phyloP scores from a whole-genome alignment of 2,113 vertebrate genomes.

The Ailuropoda melanoleuca region DNA sequence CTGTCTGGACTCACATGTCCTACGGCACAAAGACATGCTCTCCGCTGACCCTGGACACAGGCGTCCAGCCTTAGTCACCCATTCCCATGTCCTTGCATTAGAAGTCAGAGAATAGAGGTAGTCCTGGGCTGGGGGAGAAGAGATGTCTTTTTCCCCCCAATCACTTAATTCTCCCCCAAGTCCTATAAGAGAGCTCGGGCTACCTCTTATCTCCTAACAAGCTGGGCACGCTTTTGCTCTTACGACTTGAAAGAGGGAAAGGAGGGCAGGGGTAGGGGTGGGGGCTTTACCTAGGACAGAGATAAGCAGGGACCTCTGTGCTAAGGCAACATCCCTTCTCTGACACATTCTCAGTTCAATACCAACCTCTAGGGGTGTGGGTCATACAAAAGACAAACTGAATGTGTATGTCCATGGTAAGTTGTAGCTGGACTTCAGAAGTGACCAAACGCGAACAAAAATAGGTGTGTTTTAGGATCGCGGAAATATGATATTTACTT shows the following conservation, averaged over 20 bases:
- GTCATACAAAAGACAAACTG: background rate
- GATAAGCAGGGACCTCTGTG: background rate
- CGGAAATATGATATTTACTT: slow-evolving; percentile 81
- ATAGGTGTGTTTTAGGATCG: slow-evolving; percentile 69
- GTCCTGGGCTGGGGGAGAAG: background rate
- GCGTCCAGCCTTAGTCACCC: background rate
- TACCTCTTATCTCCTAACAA: background rate
- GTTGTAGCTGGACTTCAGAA: slow-evolving; percentile 12
- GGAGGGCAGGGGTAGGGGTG: background rate
- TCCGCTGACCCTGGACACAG: background rate
- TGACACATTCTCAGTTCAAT: background rate
- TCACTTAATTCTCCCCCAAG: background rate
- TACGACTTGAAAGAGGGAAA: background rate
- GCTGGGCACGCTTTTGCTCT: background rate
- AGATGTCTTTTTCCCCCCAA: background rate
- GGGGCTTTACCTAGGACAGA: background rate
- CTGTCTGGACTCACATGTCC: background rate
- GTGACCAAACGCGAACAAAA: slow-evolving; percentile 7
- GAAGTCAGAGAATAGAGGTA: background rate
- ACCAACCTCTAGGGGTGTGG: background rate
- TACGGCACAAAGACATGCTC: background rate
- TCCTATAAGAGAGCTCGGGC: background rate
- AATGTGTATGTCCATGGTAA: background rate
- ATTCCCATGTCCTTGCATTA: background rate
- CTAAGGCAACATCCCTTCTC: background rate